A percentile compares a stretch with the other conserved stretches of the same genome.
Conservation (phyloP, 2,113 vertebrate genomes). For the Xyliphius kryptos region DNA sequence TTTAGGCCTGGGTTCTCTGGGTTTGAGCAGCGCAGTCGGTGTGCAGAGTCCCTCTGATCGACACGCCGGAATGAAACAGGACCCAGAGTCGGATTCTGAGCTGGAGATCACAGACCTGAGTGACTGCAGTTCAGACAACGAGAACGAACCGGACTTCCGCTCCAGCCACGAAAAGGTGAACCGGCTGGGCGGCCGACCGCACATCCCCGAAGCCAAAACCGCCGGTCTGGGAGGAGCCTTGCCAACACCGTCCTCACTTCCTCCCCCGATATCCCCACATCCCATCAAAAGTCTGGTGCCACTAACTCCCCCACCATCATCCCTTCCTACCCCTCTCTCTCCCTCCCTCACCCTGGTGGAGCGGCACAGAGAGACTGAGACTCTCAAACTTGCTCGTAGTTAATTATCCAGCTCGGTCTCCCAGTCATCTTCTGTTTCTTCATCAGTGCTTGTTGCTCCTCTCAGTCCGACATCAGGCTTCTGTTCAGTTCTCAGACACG, state of each 20-base stretch:
- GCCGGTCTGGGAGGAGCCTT: conserved; percentile 44
- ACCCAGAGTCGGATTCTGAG: conserved; percentile 80
- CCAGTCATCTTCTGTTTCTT: neutral
- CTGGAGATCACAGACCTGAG: conserved; percentile 88
- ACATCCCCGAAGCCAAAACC: conserved; percentile 55
- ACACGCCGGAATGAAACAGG: conserved; percentile 71
- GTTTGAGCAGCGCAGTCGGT: conserved; percentile 51
- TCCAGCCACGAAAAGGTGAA: conserved; percentile 59
- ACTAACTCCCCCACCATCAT: conserved; percentile 53
- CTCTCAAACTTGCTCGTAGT: conserved; percentile 67
- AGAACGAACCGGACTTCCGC: conserved; percentile 71
- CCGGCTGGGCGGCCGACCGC: conserved; percentile 49
- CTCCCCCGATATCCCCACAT: conserved; percentile 59
- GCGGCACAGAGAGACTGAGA: conserved; percentile 68
- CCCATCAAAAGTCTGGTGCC: conserved; percentile 65
- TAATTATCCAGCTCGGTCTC: conserved; percentile 59
- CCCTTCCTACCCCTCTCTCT: conserved; percentile 59
- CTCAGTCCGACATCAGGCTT: too few species aligned
- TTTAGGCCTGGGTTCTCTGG: conserved; percentile 44
- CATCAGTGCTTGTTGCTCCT: neutral
- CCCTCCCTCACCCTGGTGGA: conserved; percentile 57
- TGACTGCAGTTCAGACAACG: conserved; percentile 85
- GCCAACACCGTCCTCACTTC: conserved; percentile 58
- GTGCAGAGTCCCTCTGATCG: conserved; percentile 64
- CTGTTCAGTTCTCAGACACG: too few species aligned